Conservation (phyloP, 1,140 invertebrate species). For the Drosophila pruinosa region DNA sequence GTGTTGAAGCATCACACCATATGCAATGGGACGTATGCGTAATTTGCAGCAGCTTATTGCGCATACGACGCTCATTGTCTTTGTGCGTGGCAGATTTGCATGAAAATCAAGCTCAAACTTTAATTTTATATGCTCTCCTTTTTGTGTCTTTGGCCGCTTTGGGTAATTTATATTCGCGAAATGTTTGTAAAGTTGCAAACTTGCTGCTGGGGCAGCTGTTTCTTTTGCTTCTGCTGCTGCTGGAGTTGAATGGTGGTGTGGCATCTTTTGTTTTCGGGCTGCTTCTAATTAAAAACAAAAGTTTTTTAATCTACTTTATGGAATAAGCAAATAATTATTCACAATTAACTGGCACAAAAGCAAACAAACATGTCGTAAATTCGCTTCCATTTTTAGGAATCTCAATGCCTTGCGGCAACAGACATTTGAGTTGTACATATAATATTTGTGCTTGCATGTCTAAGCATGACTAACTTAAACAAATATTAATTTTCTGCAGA, state of each 20-base stretch:
- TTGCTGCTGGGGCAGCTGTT: constrained; percentile 43
- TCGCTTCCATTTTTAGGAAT: constrained; percentile 8
- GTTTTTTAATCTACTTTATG: constrained; percentile 80
- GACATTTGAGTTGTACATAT: not conserved
- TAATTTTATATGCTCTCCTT: constrained; percentile 53
- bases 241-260: constrained; percentile 4
- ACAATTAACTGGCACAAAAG: constrained; percentile 56
- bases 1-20: constrained; percentile 3
- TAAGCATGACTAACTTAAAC: not conserved
- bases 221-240: constrained; percentile 13
- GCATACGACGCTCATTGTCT: constrained; percentile 65
- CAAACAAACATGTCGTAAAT: constrained; percentile 33
- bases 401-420: not conserved
- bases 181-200: constrained; percentile 63
- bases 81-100: constrained; percentile 49
- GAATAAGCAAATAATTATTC: constrained; percentile 74
- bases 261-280: constrained; percentile 64
- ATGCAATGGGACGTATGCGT: constrained; percentile 42
- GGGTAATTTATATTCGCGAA: constrained; percentile 68
- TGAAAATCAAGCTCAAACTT: constrained; percentile 63
- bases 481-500: not conserved
- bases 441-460: not conserved
- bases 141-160: constrained; percentile 40
- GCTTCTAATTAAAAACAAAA: constrained; percentile 79
- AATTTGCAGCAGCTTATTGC: constrained; percentile 54